Evolutionary conservation across 2,888 invertebrate species (phyloP).

Genomic region (Harmothoe impar): DNA sequence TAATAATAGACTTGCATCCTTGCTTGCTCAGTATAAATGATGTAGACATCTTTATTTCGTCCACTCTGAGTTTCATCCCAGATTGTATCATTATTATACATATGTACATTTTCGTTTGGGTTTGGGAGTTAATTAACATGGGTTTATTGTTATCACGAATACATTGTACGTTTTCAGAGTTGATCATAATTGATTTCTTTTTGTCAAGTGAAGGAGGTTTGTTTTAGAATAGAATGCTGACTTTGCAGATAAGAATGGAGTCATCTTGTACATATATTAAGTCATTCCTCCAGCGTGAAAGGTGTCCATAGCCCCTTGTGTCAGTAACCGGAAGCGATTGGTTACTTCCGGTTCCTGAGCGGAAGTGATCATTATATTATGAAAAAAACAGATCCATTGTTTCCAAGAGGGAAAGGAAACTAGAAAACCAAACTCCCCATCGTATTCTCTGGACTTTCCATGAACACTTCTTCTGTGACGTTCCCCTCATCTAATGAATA

Average conservation of each 20-base stretch:
- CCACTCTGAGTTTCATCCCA: not conserved
- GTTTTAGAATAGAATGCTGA: conserved; percentile 12
- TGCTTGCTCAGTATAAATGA: conserved; percentile 16
- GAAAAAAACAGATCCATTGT: conserved; percentile 17
- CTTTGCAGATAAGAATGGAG: not conserved
- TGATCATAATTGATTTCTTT: not conserved
- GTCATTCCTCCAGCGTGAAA: conserved; percentile 1
- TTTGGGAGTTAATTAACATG: not conserved
- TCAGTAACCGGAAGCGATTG: conserved; percentile 31
- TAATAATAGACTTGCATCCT: not conserved
- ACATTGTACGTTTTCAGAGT: not conserved
- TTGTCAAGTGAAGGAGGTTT: not conserved
- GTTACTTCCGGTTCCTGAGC: not conserved
- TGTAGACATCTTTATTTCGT: not conserved
- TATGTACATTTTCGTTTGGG: too few relatives aligned
- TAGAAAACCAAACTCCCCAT: not conserved
- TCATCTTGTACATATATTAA: conserved; percentile 40
- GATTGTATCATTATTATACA: not conserved
- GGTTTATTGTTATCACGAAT: not conserved
- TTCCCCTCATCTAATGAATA: not conserved
- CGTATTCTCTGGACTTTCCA: not conserved
- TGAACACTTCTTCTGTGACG: not conserved
- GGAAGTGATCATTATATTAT: conserved; percentile 28
- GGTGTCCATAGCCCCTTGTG: conserved; percentile 1
- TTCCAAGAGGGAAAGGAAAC: not conserved